phyloP scores from a whole-genome alignment of 2,888 invertebrate species.

The Schizaphis graminum region DNA sequence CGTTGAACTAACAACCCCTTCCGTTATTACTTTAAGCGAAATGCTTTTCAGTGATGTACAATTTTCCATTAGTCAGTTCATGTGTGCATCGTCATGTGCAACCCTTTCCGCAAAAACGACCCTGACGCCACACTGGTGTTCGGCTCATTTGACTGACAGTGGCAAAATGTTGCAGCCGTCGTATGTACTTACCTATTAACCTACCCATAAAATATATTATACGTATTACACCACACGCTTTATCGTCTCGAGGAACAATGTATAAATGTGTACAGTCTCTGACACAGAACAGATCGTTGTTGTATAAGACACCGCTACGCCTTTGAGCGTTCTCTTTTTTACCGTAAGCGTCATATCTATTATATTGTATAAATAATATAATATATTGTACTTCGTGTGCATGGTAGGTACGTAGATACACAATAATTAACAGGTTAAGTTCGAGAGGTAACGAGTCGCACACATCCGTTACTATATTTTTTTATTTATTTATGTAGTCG shows the following conservation, averaged over 20 bases:
- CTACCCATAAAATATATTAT: background rate
- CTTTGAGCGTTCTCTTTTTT: background rate
- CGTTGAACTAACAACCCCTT: constrained; percentile 42
- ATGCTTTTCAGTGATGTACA: background rate
- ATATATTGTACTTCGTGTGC: background rate
- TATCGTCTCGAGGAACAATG: background rate
- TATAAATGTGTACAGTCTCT: background rate
- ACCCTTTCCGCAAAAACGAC: background rate
- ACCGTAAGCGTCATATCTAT: background rate
- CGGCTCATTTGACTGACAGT: background rate
- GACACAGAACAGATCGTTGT: background rate
- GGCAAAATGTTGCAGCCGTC: background rate
- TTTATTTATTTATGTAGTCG: background rate
- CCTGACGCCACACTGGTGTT: background rate
- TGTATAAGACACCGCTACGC: background rate
- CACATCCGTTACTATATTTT: background rate
- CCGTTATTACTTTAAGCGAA: background rate
- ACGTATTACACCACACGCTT: background rate
- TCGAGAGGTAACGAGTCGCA: background rate
- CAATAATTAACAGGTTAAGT: background rate
- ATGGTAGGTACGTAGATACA: background rate
- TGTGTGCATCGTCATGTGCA: background rate
- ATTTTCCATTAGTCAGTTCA: constrained; percentile 31
- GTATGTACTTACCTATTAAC: background rate
- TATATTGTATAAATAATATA: background rate